These are phyloP conservation scores for Melanostoma mellinum DNA, from an alignment of 2,888 invertebrate species.

Conservation along the genomic window DNA sequence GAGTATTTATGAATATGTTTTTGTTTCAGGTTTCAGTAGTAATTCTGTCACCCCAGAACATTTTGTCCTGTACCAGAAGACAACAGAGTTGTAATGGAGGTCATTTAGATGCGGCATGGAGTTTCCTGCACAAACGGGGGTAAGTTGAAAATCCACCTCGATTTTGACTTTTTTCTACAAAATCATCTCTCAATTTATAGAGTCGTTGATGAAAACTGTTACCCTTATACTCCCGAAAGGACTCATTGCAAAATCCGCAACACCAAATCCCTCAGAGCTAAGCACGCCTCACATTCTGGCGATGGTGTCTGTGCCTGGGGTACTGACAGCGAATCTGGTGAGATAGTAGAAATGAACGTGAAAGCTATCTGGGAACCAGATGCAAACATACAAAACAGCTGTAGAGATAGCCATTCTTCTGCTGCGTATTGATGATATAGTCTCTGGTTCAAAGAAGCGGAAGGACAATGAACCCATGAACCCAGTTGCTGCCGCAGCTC, in stretches of 20 bases:
- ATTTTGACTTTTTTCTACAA: background rate
- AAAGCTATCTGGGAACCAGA: too few relatives aligned
- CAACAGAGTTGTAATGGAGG: constrained; percentile 94
- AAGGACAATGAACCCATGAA: too few relatives aligned
- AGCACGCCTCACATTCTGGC: constrained; percentile 88
- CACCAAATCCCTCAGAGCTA: constrained; percentile 80
- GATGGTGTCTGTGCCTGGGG: constrained; percentile 89
- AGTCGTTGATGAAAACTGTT: constrained; percentile 92
- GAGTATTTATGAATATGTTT: too few relatives aligned
- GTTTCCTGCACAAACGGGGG: constrained; percentile 91
- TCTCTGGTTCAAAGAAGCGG: too few relatives aligned
- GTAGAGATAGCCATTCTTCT: too few relatives aligned
- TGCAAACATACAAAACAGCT: too few relatives aligned
- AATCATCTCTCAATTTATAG: constrained; percentile 82
- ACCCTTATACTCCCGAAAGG: constrained; percentile 88
- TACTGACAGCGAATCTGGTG: constrained; percentile 90
- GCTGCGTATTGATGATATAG: too few relatives aligned
- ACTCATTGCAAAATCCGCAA: constrained; percentile 86
- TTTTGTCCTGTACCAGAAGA: constrained; percentile 92
- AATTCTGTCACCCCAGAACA: constrained; percentile 90
- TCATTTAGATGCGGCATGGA: constrained; percentile 95
- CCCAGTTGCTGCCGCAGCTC: too few relatives aligned
- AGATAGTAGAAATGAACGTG: too few relatives aligned
- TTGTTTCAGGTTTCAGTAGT: constrained; percentile 80
- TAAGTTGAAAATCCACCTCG: constrained; percentile 78